These are phyloP conservation scores for Heteronetta atricapilla DNA, from an alignment of 2,113 vertebrate species.

Conservation along the genomic window DNA sequence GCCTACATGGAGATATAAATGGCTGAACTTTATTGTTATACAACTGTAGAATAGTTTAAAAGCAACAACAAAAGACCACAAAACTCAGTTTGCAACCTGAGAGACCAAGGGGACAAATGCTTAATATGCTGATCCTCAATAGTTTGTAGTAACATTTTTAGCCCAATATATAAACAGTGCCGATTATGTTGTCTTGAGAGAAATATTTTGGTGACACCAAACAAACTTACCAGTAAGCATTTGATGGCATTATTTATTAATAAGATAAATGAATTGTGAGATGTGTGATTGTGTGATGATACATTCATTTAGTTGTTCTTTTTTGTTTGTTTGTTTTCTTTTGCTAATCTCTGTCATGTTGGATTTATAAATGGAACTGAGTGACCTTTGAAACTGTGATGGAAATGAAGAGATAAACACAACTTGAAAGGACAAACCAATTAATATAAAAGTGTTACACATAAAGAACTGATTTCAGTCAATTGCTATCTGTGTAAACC, in stretches of 20 bases:
- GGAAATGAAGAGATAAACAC: conserved; percentile 96
- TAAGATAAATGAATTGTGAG: conserved; percentile 95
- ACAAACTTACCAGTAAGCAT: conserved; percentile 86
- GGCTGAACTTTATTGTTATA: not conserved
- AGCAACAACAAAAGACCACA: not conserved
- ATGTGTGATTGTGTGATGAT: conserved; percentile 91
- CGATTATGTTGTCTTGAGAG: conserved; percentile 75
- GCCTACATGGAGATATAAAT: not conserved
- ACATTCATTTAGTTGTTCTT: conserved; percentile 89
- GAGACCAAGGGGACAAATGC: not conserved
- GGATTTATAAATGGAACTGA: conserved; percentile 93
- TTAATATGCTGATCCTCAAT: not conserved
- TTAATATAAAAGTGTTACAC: conserved; percentile 95
- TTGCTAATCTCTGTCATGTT: conserved; percentile 96
- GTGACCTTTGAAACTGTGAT: conserved; percentile 96
- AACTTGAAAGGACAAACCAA: conserved; percentile 99
- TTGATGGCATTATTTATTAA: conserved; percentile 93
- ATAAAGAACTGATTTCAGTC: conserved; percentile 81
- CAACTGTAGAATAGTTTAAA: not conserved
- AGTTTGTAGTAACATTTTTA: conserved; percentile 10
- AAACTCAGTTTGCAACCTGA: not conserved
- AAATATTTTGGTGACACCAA: conserved; percentile 73
- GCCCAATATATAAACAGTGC: conserved; percentile 27
- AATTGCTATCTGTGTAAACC: conserved; percentile 74
- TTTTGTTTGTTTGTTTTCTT: conserved; percentile 83